phyloP scores from a whole-genome alignment of 2,888 invertebrate species.

The Cantharis nigra region DNA sequence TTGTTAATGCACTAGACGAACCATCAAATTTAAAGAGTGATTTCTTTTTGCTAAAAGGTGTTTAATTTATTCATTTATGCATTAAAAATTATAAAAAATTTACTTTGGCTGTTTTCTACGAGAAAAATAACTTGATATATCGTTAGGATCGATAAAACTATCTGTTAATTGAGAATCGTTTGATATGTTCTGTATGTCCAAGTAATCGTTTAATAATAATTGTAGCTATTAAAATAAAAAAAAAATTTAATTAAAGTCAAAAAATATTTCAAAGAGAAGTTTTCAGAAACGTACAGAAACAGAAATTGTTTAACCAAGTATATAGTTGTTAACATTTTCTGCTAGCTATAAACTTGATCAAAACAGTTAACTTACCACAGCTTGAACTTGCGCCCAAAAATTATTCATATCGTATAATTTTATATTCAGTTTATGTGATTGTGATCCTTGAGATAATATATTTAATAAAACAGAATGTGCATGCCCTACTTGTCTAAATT shows the following conservation, averaged over 20 bases:
- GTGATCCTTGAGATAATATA: constrained; percentile 64
- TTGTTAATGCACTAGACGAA: constrained; percentile 54
- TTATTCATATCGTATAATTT: constrained; percentile 73
- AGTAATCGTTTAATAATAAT: constrained; percentile 80
- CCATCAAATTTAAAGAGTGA: constrained; percentile 74
- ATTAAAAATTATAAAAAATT: constrained; percentile 10
- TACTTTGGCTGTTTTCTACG: constrained; percentile 57
- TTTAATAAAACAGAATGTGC: constrained; percentile 74
- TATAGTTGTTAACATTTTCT: not conserved
- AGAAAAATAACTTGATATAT: constrained; percentile 62
- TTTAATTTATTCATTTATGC: constrained; percentile 6
- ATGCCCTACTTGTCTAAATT: constrained; percentile 80
- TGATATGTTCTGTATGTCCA: constrained; percentile 81
- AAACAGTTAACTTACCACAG: constrained; percentile 72
- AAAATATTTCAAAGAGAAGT: not conserved
- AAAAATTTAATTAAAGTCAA: constrained; percentile 15
- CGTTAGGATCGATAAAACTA: constrained; percentile 53
- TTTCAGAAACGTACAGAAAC: not conserved
- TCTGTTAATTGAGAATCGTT: constrained; percentile 61
- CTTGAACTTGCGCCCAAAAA: constrained; percentile 89
- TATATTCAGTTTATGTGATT: constrained; percentile 61
- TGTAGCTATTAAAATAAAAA: constrained; percentile 67
- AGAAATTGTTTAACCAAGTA: not conserved
- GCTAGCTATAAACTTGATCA: not conserved
- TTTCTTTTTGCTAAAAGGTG: constrained; percentile 59